Conservation (phyloP, 2,113 vertebrate species). For the Erinaceus europaeus region DNA sequence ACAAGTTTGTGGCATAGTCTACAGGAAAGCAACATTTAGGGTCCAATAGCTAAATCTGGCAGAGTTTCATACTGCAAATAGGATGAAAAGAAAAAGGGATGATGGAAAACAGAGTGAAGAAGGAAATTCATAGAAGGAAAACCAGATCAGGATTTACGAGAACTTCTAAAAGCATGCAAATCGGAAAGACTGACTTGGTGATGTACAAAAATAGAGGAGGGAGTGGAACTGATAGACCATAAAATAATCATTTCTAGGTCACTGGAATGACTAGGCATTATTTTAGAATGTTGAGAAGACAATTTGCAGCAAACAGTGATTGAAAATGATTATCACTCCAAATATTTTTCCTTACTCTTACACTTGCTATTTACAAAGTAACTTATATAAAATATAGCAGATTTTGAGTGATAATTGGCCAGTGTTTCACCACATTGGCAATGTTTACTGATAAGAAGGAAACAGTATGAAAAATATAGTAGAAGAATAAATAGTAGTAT, state of each 20-base stretch:
- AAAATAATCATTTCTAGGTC: background rate
- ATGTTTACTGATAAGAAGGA: background rate
- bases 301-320: background rate
- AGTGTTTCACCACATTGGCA: constrained; percentile 15
- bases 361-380: background rate
- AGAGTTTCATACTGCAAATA: background rate
- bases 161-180: background rate
- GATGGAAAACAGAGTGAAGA: background rate
- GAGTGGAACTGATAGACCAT: background rate
- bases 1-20: background rate
- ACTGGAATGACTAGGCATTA: background rate
- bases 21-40: background rate
- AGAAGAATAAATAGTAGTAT: background rate
- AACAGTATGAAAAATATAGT: background rate
- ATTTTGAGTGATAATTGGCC: constrained; percentile 12
- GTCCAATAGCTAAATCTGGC: background rate
- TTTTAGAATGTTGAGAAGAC: background rate
- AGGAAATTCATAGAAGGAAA: background rate
- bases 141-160: background rate
- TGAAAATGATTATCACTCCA: background rate
- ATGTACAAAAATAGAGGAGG: background rate
- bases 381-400: background rate
- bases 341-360: background rate
- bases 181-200: background rate
- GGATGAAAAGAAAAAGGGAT: background rate